phyloP scores from a whole-genome alignment of 2,113 vertebrate genomes.

The Lepidothrix coronata region DNA sequence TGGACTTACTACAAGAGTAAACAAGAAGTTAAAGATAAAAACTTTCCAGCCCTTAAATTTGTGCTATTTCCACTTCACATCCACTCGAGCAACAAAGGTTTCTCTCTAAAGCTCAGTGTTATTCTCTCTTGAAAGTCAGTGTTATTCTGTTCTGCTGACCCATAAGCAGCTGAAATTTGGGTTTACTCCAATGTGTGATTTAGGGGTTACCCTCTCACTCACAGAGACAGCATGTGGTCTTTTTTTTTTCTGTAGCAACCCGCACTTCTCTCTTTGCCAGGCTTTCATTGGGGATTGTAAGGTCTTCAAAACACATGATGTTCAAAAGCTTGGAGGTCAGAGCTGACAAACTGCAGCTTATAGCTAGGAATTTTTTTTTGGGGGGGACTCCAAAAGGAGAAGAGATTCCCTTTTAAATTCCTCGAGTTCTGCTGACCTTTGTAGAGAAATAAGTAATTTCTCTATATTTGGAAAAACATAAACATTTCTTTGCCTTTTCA shows the following conservation, averaged over 20 bases:
- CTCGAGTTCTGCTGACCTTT: not conserved
- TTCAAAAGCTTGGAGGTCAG: not conserved
- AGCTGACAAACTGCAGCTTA: not conserved
- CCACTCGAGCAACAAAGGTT: not conserved
- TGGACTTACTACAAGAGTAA: not conserved
- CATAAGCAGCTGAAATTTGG: slow-evolving; percentile 6
- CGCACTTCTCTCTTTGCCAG: not conserved
- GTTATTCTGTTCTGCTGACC: slow-evolving; percentile 18
- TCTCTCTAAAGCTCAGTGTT: not conserved
- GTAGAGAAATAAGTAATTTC: not conserved
- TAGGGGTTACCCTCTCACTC: not conserved
- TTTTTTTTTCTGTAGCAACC: not conserved
- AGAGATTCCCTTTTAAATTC: not conserved
- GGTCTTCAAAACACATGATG: not conserved
- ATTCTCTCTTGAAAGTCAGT: not conserved
- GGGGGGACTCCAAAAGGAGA: not conserved
- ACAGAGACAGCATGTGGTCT: not conserved
- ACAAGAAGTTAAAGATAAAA: slow-evolving; percentile 13
- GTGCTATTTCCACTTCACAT: not conserved
- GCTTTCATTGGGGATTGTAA: not conserved
- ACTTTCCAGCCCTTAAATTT: not conserved
- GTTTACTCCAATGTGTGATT: not conserved
- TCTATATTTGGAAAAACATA: not conserved
- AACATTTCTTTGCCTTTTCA: not conserved
- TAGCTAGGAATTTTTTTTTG: not conserved